Evolutionary conservation across 2,113 vertebrate genomes (phyloP).

Genomic region (Clarias macrocephalus): DNA sequence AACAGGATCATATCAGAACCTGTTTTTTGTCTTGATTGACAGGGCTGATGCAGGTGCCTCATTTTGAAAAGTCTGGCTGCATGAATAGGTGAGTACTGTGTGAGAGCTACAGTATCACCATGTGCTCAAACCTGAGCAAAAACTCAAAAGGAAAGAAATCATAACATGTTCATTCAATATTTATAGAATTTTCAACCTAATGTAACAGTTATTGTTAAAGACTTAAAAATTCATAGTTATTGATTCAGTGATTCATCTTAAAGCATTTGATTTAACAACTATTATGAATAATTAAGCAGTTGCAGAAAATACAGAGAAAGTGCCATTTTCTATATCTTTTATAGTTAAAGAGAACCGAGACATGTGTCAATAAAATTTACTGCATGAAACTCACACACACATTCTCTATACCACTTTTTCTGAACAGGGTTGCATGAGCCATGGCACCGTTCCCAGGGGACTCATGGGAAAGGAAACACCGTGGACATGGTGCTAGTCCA

Average conservation of each 20-base stretch:
- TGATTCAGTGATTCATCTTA: background rate
- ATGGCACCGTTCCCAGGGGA: too few species aligned
- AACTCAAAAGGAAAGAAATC: background rate
- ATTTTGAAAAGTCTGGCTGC: background rate
- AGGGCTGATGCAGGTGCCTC: constrained; percentile 1
- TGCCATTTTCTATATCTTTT: too few species aligned
- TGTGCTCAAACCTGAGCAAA: background rate
- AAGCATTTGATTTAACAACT: background rate
- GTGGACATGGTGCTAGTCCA: too few species aligned
- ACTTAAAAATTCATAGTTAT: background rate
- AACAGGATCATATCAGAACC: constrained; percentile 14
- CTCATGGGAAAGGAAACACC: too few species aligned
- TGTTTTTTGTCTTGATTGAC: constrained; percentile 34
- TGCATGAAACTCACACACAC: too few species aligned
- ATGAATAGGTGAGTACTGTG: constrained; percentile 3
- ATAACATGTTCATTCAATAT: background rate
- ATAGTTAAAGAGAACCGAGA: too few species aligned
- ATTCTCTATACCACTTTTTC: too few species aligned
- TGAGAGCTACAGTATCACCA: background rate
- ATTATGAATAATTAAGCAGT: too few species aligned
- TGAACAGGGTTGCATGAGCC: too few species aligned
- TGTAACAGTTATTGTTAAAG: background rate
- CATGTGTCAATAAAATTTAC: too few species aligned
- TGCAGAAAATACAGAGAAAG: too few species aligned
- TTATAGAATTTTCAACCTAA: background rate